phyloP scores from a whole-genome alignment of 2,113 vertebrate genomes.

The Pseudopipra pipra region DNA sequence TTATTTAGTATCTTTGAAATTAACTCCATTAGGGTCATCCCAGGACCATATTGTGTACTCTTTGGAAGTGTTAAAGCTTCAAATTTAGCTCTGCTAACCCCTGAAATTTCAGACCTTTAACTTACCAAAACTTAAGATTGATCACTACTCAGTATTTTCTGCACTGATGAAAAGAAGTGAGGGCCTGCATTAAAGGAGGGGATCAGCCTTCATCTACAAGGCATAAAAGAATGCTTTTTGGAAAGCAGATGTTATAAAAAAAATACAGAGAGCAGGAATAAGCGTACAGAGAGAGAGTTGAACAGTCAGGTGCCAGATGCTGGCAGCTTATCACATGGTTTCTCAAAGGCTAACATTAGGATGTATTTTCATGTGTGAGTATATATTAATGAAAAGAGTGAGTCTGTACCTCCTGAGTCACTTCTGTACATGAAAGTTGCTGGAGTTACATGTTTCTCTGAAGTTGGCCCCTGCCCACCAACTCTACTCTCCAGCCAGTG shows the following conservation, averaged over 20 bases:
- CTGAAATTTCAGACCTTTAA: conserved; percentile 9
- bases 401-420: not conserved
- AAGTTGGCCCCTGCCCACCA: not conserved
- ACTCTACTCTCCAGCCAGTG: not conserved
- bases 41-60: not conserved
- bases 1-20: not conserved
- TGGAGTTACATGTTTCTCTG: not conserved
- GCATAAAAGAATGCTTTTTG: not conserved
- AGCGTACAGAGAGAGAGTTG: not conserved
- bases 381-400: not conserved
- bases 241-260: not conserved
- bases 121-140: not conserved
- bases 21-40: not conserved
- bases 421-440: not conserved
- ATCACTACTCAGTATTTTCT: not conserved
- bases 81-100: not conserved
- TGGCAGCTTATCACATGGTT: not conserved
- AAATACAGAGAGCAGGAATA: not conserved
- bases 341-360: not conserved
- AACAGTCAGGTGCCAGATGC: not conserved
- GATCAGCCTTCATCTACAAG: not conserved
- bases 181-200: not conserved
- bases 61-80: not conserved
- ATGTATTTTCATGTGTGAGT: not conserved
- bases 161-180: not conserved